Conservation (phyloP, 1,140 invertebrate species). For the Drosophila lowei region DNA sequence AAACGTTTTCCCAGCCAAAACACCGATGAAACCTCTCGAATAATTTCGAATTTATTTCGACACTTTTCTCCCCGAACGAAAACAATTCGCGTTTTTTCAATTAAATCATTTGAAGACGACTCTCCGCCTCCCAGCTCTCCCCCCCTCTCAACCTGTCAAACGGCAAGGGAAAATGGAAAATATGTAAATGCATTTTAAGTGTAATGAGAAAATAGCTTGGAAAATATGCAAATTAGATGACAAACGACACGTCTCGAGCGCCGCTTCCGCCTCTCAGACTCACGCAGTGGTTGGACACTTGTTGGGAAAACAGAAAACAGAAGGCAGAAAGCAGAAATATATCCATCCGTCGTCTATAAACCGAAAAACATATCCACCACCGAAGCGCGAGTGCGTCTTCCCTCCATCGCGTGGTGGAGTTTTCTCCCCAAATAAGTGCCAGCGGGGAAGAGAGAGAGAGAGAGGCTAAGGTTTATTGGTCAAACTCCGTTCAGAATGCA, state of each 20-base stretch:
- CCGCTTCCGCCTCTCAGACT: conserved; percentile 52
- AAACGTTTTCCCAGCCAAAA: conserved; percentile 28
- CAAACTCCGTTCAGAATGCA: conserved; percentile 58
- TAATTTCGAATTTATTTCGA: conserved; percentile 40
- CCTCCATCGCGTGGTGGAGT: conserved; percentile 24
- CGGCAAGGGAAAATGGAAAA: conserved; percentile 32
- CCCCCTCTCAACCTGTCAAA: conserved; percentile 52
- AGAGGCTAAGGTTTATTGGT: conserved; percentile 30
- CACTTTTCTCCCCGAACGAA: conserved; percentile 20
- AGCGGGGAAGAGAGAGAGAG: conserved; percentile 37
- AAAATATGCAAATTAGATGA: conserved; percentile 72
- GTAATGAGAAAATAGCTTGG: conserved; percentile 47
- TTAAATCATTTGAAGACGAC: conserved; percentile 58
- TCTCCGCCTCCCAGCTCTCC: conserved; percentile 3
- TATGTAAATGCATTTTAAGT: conserved; percentile 45
- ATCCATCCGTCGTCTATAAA: background rate
- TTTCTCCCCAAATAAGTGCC: conserved; percentile 61
- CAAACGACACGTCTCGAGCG: conserved; percentile 68
- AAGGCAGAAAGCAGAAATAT: conserved; percentile 25
- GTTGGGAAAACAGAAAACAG: conserved; percentile 51
- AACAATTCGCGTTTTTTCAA: conserved; percentile 66
- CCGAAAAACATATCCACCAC: conserved; percentile 29
- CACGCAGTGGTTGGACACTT: conserved; percentile 60
- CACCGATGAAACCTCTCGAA: conserved; percentile 3
- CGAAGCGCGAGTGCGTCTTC: conserved; percentile 13